These are phyloP conservation scores for Diprion similis DNA, from an alignment of 1,140 invertebrate genomes.

Conservation along the genomic window DNA sequence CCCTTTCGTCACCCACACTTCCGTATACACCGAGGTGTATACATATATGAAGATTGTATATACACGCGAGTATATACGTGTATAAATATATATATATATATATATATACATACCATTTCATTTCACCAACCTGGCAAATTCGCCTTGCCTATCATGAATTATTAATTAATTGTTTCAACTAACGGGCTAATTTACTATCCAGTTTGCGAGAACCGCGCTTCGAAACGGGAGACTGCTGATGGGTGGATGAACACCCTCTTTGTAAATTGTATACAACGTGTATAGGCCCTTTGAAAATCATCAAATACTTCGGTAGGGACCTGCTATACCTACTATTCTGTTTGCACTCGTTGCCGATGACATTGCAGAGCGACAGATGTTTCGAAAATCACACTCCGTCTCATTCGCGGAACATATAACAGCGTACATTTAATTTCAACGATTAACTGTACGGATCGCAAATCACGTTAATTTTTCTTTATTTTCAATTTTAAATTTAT, in stretches of 20 bases:
- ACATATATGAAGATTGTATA: background rate
- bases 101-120: background rate
- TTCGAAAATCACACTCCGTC: too few species aligned
- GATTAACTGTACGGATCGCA: too few species aligned
- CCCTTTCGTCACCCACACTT: conserved; percentile 25
- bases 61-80: background rate
- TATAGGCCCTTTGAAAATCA: background rate
- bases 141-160: conserved; percentile 62
- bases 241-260: background rate
- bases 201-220: conserved; percentile 38
- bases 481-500: too few species aligned
- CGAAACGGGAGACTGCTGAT: background rate
- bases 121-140: conserved; percentile 49
- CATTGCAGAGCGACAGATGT: too few species aligned
- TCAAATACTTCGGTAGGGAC: background rate
- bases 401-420: too few species aligned
- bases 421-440: too few species aligned
- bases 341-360: too few species aligned
- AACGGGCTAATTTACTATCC: conserved; percentile 61
- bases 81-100: background rate
- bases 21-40: background rate
- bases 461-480: too few species aligned
- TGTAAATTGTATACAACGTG: background rate
- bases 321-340: too few species aligned
- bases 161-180: conserved; percentile 65